phyloP scores from a whole-genome alignment of 2,888 invertebrate genomes.

The Schizaphis graminum region DNA sequence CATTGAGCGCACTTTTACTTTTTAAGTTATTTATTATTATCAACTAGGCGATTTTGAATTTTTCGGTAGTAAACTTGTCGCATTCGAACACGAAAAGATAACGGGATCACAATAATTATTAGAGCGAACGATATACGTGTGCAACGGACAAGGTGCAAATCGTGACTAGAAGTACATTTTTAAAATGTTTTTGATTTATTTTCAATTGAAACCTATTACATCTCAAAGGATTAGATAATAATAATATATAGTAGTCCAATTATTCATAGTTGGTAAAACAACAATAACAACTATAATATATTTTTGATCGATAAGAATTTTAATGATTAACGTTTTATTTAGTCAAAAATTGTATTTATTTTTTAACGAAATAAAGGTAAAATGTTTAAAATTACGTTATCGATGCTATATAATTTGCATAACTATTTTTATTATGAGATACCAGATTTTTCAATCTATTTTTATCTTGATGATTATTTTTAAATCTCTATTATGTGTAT shows the following conservation, averaged over 20 bases:
- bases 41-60: too few species aligned
- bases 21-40: too few species aligned
- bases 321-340: not conserved
- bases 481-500: not conserved
- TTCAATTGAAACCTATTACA: not conserved
- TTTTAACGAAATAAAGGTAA: not conserved
- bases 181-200: not conserved
- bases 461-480: not conserved
- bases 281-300: not conserved
- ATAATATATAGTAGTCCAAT: not conserved
- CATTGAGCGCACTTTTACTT: too few species aligned
- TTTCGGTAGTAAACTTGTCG: too few species aligned
- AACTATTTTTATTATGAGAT: not conserved
- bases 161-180: not conserved
- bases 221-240: too few species aligned
- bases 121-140: too few species aligned
- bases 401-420: not conserved
- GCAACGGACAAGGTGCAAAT: too few species aligned
- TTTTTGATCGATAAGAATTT: not conserved
- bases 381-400: not conserved
- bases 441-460: not conserved
- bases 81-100: too few species aligned
- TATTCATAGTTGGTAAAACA: not conserved
- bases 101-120: too few species aligned
- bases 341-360: not conserved